These are phyloP conservation scores for Thunnus albacares DNA, from an alignment of 2,797 vertebrate species.

Conservation along the genomic window DNA sequence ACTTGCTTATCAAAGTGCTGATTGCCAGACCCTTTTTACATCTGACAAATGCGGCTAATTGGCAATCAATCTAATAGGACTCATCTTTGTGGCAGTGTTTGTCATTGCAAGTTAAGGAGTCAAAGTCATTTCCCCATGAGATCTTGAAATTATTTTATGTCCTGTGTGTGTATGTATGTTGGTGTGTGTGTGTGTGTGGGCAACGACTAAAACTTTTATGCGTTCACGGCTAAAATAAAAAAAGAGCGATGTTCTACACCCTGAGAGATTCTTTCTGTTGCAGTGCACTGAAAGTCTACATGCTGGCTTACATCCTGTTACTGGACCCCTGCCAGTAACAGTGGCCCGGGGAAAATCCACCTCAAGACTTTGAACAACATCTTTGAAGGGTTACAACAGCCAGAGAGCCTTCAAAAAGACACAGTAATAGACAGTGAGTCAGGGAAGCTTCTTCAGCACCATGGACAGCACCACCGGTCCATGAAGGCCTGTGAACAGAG, in stretches of 20 bases:
- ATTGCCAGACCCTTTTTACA: slow-evolving; percentile 59
- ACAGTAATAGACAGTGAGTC: neutral
- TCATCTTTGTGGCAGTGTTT: slow-evolving; percentile 46
- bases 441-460: slow-evolving; percentile 54
- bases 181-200: neutral
- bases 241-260: slow-evolving; percentile 17
- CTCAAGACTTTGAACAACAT: slow-evolving; percentile 38
- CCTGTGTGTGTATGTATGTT: neutral
- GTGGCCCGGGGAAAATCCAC: slow-evolving; percentile 37
- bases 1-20: slow-evolving; percentile 55
- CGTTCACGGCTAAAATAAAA: slow-evolving; percentile 26
- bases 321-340: slow-evolving; percentile 43
- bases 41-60: slow-evolving; percentile 60
- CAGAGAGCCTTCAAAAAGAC: slow-evolving; percentile 1
- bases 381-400: slow-evolving; percentile 23
- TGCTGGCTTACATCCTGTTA: slow-evolving; percentile 22
- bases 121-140: slow-evolving; percentile 55
- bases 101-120: slow-evolving; percentile 42
- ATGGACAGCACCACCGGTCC: slow-evolving; percentile 49
- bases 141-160: slow-evolving; percentile 20
- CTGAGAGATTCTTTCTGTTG: slow-evolving; percentile 15
- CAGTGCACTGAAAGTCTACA: slow-evolving; percentile 19
- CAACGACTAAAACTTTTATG: slow-evolving; percentile 28
- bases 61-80: slow-evolving; percentile 66
- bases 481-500: slow-evolving; percentile 14